A percentile compares a stretch with the other conserved stretches of the same genome.
Evolutionary conservation across 2,797 vertebrate species (phyloP).

Genomic region (Taeniopygia guttata): DNA sequence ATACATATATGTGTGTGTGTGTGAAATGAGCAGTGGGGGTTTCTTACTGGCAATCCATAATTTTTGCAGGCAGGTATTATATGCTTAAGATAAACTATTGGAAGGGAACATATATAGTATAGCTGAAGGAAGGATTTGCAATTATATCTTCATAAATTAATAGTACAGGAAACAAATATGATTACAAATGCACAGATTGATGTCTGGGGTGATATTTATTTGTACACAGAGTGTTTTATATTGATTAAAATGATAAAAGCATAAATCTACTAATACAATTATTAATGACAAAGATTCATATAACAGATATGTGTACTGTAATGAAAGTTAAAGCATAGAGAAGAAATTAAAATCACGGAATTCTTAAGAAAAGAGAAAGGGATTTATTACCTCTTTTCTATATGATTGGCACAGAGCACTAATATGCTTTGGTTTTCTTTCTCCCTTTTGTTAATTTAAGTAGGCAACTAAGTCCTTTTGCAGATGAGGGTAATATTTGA

Average conservation of each 20-base stretch:
- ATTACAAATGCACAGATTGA: neutral
- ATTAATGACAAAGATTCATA: neutral
- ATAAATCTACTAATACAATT: neutral
- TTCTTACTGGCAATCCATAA: neutral
- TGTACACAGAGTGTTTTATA: neutral
- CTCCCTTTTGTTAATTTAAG: neutral
- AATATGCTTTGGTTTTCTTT: neutral
- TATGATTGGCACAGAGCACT: neutral
- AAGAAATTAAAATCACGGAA: neutral
- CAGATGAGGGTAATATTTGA: neutral
- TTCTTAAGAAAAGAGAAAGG: neutral
- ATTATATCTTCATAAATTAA: neutral
- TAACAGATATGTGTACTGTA: neutral
- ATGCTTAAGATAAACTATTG: neutral
- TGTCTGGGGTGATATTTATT: neutral
- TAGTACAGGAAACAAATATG: neutral
- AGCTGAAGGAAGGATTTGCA: neutral
- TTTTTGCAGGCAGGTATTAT: neutral
- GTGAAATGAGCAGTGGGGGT: fast-evolving
- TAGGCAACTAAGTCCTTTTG: neutral
- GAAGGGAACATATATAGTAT: neutral
- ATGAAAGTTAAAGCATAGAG: neutral
- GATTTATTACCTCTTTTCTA: neutral
- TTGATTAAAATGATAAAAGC: neutral
- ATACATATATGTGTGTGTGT: no score